Conservation (phyloP, 2,888 invertebrate genomes). For the Macrosoma leucophasiata region DNA sequence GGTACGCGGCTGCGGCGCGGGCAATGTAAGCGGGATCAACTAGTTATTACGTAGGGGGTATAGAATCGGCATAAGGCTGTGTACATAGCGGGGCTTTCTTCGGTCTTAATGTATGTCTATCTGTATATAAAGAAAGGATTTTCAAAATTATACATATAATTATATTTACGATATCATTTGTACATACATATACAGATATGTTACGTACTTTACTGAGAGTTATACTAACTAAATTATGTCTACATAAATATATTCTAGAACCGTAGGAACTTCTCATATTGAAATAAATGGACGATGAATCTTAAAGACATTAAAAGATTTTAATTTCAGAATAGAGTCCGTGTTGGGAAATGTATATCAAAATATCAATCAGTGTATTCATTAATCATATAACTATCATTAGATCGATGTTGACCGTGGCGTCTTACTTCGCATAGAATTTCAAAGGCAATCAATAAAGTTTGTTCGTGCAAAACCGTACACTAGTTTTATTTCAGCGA, state of each 20-base stretch:
- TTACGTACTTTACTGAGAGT: no score
- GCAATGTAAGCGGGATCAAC: conserved; percentile 71
- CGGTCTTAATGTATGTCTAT: conserved; percentile 28
- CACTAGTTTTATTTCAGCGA: no score
- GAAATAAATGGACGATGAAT: no score
- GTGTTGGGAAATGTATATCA: conserved; percentile 22
- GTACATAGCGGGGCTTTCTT: conserved; percentile 41
- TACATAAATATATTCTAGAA: no score
- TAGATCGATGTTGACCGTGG: conserved; percentile 33
- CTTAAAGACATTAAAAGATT: no score
- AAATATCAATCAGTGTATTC: no score
- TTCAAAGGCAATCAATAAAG: conserved; percentile 30
- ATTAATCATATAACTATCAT: conserved; percentile 25
- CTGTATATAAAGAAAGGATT: conserved; percentile 32
- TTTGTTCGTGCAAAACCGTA: no score
- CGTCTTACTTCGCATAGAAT: conserved; percentile 33
- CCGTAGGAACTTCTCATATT: no score
- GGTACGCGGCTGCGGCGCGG: conserved; percentile 37
- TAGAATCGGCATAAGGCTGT: conserved; percentile 41
- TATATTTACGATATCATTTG: conserved; percentile 22
- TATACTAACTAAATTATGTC: no score
- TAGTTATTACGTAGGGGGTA: conserved; percentile 60
- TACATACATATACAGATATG: conserved; percentile 25
- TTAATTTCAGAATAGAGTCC: conserved; percentile 28
- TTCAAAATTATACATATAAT: conserved; percentile 17